phyloP scores from a whole-genome alignment of 2,888 invertebrate genomes.

The Thysanoteuthis rhombus region DNA sequence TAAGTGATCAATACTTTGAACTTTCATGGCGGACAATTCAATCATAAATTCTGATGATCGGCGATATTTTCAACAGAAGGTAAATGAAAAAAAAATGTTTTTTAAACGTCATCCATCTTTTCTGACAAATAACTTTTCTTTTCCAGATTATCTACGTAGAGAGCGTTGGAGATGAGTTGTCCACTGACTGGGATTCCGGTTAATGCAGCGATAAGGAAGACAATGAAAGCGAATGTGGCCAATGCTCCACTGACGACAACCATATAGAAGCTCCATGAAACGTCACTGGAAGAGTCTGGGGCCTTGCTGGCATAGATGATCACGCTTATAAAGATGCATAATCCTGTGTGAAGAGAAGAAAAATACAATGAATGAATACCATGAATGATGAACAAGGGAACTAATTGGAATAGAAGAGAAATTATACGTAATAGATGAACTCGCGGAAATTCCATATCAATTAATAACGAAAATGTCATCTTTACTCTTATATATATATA shows the following conservation, averaged over 20 bases:
- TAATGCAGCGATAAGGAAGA: neutral
- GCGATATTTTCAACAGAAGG: neutral
- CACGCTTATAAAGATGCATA: neutral
- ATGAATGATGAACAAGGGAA: no score
- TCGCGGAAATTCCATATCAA: no score
- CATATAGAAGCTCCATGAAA: conserved; percentile 15
- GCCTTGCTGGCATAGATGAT: neutral
- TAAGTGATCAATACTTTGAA: no score
- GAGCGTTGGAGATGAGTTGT: neutral
- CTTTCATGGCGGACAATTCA: no score
- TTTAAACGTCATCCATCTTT: neutral
- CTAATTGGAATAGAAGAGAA: no score
- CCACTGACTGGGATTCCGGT: neutral
- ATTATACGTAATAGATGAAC: no score
- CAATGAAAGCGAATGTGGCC: neutral
- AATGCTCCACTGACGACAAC: neutral
- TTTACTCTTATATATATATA: no score
- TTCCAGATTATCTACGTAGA: neutral
- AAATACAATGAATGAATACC: neutral
- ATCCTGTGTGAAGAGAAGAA: neutral
- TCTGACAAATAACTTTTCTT: neutral
- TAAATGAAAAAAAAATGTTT: neutral
- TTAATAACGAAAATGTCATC: no score
- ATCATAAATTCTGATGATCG: no score
- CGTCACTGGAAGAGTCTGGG: no score